Conservation (phyloP, 2,113 vertebrate genomes). For the Bufo gargarizans region DNA sequence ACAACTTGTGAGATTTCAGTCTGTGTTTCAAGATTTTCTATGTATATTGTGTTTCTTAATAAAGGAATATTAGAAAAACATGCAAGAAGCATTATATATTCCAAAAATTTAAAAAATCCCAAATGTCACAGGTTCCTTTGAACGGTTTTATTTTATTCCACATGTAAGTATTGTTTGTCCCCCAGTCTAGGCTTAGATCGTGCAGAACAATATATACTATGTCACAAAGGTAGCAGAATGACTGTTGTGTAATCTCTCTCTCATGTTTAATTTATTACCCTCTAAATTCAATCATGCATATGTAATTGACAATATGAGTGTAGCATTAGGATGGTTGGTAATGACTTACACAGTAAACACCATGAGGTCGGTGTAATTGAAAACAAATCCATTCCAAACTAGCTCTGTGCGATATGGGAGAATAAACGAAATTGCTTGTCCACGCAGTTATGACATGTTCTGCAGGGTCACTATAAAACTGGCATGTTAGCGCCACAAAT, state of each 20-base stretch:
- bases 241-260: conserved; percentile 36
- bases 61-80: too few relatives aligned
- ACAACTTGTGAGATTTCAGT: too few relatives aligned
- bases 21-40: too few relatives aligned
- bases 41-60: too few relatives aligned
- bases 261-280: conserved; percentile 57
- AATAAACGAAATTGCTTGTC: conserved; percentile 22
- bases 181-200: conserved; percentile 9
- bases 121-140: background rate
- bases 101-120: background rate
- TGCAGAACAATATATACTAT: background rate
- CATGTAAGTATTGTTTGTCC: background rate
- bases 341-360: conserved; percentile 49
- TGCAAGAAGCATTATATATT: too few relatives aligned
- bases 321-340: conserved; percentile 42
- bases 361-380: conserved; percentile 40
- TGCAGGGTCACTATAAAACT: background rate
- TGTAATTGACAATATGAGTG: conserved; percentile 55
- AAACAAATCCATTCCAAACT: conserved; percentile 41
- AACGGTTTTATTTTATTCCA: background rate
- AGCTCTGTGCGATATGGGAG: background rate
- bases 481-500: background rate
- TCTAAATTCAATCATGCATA: conserved; percentile 57
- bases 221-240: conserved; percentile 13
- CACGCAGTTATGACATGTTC: background rate